phyloP scores from a whole-genome alignment of 2,113 vertebrate species.

The Sphaerodactylus townsendi region DNA sequence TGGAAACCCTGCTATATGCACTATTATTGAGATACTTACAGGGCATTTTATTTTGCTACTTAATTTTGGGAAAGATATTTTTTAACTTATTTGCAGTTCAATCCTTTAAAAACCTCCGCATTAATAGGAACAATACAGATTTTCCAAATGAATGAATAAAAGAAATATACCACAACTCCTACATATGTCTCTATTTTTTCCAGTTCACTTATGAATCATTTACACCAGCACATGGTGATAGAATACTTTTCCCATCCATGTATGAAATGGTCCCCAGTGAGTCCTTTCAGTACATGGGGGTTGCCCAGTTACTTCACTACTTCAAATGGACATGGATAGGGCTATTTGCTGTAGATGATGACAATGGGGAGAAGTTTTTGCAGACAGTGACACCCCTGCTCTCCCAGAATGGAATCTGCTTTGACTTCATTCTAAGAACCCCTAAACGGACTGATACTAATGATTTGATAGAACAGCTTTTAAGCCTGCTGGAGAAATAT shows the following conservation, averaged over 20 bases:
- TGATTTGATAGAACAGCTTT: not conserved
- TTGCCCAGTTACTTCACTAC: not conserved
- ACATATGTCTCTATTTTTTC: not conserved
- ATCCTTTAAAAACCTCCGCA: no score
- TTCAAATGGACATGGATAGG: not conserved
- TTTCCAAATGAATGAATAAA: no score
- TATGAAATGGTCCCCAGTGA: not conserved
- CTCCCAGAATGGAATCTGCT: not conserved
- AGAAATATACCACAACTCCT: no score
- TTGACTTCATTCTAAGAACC: not conserved
- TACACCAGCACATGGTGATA: not conserved
- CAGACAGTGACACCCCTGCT: not conserved
- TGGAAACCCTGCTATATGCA: no score
- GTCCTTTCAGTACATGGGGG: not conserved
- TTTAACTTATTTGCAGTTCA: no score
- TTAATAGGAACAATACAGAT: not conserved
- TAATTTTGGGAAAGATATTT: no score
- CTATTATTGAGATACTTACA: no score
- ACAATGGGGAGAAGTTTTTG: not conserved
- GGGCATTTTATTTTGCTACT: no score
- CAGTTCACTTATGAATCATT: slow-evolving; percentile 2
- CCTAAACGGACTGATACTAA: not conserved
- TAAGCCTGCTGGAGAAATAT: not conserved
- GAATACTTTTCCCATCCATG: not conserved
- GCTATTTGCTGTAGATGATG: not conserved